phyloP scores from a whole-genome alignment of 2,888 invertebrate species.

The Apamea anceps region DNA sequence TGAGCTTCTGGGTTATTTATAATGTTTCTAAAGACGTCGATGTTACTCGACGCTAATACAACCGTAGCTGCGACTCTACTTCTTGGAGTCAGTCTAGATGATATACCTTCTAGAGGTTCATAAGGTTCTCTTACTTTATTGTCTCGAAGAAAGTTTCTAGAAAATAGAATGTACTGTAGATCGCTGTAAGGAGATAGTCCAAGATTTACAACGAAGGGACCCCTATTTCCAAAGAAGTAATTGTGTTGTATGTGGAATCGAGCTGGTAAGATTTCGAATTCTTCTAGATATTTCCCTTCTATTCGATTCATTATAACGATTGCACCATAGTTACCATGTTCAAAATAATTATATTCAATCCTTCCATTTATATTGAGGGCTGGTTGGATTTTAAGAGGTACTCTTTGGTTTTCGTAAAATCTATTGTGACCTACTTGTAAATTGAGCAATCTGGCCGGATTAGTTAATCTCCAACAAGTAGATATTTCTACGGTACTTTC shows the following conservation, averaged over 20 bases:
- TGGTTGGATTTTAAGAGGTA: conserved; percentile 94
- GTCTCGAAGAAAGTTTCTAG: conserved; percentile 95
- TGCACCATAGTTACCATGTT: conserved; percentile 95
- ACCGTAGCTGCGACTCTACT: conserved; percentile 98
- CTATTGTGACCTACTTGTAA: conserved; percentile 96
- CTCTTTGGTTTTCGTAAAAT: conserved; percentile 94
- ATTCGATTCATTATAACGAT: conserved; percentile 95
- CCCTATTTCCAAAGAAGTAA: conserved; percentile 96
- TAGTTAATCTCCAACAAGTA: conserved; percentile 94
- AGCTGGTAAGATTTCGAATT: conserved; percentile 94
- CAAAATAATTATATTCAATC: conserved; percentile 97
- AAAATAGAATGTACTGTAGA: conserved; percentile 95
- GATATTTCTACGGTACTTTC: conserved; percentile 95
- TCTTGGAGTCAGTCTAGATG: conserved; percentile 94
- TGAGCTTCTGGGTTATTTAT: conserved; percentile 97
- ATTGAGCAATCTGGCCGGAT: conserved; percentile 87
- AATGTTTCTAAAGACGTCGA: conserved; percentile 96
- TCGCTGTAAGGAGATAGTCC: conserved; percentile 97
- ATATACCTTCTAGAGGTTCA: conserved; percentile 92
- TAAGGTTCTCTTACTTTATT: conserved; percentile 97
- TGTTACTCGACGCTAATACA: conserved; percentile 97
- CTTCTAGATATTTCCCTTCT: conserved; percentile 92
- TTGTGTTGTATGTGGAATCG: conserved; percentile 95
- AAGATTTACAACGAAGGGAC: conserved; percentile 96
- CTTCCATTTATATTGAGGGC: conserved; percentile 94